These are phyloP conservation scores for Cephus pygmeus DNA, from an alignment of 2,888 invertebrate genomes.

Conservation along the genomic window DNA sequence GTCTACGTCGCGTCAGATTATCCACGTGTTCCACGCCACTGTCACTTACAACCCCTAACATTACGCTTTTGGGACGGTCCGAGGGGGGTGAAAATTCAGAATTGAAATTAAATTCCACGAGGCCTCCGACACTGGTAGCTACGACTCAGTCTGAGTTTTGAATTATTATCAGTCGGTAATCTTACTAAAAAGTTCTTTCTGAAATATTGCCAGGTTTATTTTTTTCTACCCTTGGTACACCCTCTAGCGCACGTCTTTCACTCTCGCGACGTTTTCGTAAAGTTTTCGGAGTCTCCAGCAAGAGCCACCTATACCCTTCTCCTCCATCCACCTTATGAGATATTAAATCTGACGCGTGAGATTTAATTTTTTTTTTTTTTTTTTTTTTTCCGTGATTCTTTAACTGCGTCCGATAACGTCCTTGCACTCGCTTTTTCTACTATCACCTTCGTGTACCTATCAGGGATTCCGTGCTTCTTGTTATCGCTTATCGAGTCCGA, in stretches of 20 bases:
- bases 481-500: neutral
- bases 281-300: neutral
- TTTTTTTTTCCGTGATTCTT: neutral
- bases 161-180: conserved; percentile 54
- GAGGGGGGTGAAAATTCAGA: conserved; percentile 29
- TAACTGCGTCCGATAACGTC: neutral
- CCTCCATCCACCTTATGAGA: neutral
- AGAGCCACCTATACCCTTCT: neutral
- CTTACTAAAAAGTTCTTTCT: conserved; percentile 45
- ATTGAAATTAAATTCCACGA: conserved; percentile 51
- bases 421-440: too few relatives aligned
- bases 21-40: conserved; percentile 38
- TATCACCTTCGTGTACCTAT: neutral
- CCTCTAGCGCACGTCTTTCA: neutral
- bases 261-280: neutral
- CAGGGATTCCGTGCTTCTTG: neutral
- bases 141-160: conserved; percentile 23
- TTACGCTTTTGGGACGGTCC: neutral
- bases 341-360: neutral
- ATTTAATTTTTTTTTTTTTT: neutral
- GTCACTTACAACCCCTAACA: conserved; percentile 48
- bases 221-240: conserved; percentile 5
- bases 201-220: conserved; percentile 32
- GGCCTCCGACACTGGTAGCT: conserved; percentile 23
- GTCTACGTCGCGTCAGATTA: conserved; percentile 6